A percentile compares a stretch with the other conserved stretches of the same genome.
Conservation (phyloP, 2,888 invertebrate species). For the Dicycla oo region DNA sequence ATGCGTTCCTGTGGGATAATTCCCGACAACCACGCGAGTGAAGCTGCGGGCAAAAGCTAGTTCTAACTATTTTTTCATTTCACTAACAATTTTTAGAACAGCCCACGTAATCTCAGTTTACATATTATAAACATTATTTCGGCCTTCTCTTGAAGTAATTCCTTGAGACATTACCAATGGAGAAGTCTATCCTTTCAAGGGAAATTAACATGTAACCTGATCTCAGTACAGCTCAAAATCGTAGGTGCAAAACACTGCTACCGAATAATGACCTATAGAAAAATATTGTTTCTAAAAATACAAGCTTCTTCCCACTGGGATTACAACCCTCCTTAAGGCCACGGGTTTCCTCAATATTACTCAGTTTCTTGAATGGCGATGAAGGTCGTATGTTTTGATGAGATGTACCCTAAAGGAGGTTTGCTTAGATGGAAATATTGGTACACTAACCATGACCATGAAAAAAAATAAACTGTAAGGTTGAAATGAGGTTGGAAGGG, state of each 20-base stretch:
- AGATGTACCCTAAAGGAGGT: conserved; percentile 64
- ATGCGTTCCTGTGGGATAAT: too few species aligned
- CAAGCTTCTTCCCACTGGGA: conserved; percentile 27
- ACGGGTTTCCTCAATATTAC: conserved; percentile 60
- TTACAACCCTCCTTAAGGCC: conserved; percentile 20
- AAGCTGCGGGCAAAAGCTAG: too few species aligned
- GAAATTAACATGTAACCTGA: background rate
- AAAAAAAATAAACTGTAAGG: conserved; percentile 38
- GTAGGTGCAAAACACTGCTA: background rate
- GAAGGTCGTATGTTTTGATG: conserved; percentile 66
- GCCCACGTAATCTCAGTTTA: background rate
- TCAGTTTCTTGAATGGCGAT: conserved; percentile 57
- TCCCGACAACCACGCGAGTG: too few species aligned
- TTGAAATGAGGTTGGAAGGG: conserved; percentile 29
- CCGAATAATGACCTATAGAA: background rate
- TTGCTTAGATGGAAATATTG: conserved; percentile 60
- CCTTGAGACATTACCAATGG: background rate
- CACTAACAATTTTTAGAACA: too few species aligned
- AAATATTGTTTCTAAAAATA: conserved; percentile 17
- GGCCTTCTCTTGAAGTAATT: too few species aligned
- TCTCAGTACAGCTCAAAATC: background rate
- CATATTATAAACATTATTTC: background rate
- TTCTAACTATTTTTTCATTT: too few species aligned
- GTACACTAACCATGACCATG: conserved; percentile 45
- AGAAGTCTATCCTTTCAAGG: background rate